Percentiles rank a stretch among this genome's conserved stretches.
These are phyloP conservation scores for Cremastinae sp. DNA, from an alignment of 2,888 invertebrate genomes.

Conservation along the genomic window DNA sequence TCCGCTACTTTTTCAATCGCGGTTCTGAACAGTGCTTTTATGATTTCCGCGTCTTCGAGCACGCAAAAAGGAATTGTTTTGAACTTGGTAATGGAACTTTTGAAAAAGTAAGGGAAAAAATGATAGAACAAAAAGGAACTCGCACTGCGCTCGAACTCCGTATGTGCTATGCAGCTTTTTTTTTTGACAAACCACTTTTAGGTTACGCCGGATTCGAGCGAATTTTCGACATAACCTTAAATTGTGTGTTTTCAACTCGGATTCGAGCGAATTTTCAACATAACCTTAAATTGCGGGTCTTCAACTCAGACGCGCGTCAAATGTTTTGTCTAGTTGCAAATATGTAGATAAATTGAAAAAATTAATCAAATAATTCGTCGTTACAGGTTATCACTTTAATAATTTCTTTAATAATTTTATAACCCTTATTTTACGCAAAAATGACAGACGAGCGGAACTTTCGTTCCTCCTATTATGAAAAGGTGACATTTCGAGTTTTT, in stretches of 20 bases:
- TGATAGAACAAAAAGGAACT: conserved; percentile 1
- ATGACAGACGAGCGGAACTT: conserved; percentile 89
- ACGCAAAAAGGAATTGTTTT: conserved; percentile 3
- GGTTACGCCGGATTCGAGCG: conserved; percentile 42
- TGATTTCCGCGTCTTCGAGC: no score
- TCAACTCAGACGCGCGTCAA: no score
- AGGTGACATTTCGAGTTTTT: conserved; percentile 79
- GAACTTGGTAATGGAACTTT: conserved; percentile 26
- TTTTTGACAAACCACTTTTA: conserved; percentile 37
- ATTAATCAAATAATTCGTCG: no score
- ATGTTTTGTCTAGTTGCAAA: no score
- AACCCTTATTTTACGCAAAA: background rate
- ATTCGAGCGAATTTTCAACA: no score
- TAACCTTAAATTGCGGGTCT: no score
- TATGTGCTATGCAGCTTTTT: conserved; percentile 9
- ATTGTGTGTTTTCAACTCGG: no score
- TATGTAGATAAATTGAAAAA: no score
- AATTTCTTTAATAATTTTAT: no score
- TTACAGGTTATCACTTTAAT: conserved; percentile 24
- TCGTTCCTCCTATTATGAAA: conserved; percentile 91
- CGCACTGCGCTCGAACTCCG: background rate
- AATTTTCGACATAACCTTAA: no score
- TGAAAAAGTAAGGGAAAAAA: background rate
- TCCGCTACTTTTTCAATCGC: no score
- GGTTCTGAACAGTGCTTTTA: no score